Percentiles rank a stretch among this genome's conserved stretches.
Conservation (phyloP, 2,797 vertebrate species). For the Sebastes umbrosus region DNA sequence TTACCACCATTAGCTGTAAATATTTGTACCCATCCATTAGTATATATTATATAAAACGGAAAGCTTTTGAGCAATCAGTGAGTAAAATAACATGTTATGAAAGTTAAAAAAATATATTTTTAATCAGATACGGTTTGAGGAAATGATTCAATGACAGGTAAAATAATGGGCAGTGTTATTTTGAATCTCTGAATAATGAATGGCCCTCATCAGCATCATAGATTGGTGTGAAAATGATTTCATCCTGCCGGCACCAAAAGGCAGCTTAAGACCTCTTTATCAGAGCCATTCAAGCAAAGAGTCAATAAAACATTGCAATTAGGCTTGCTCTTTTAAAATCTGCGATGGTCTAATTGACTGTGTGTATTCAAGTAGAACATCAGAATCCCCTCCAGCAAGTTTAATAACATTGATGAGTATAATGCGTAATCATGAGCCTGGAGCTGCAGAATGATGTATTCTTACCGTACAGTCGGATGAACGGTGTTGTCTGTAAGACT, state of each 20-base stretch:
- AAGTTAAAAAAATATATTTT: slow-evolving; percentile 14
- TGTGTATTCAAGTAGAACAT: slow-evolving; percentile 72
- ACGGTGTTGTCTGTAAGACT: slow-evolving; percentile 9
- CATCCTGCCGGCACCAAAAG: slow-evolving; percentile 57
- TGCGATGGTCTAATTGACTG: slow-evolving; percentile 68
- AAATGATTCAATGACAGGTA: background rate
- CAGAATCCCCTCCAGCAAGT: slow-evolving; percentile 52
- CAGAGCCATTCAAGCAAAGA: slow-evolving; percentile 72
- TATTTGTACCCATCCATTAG: accelerated
- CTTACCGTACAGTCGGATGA: slow-evolving; percentile 1
- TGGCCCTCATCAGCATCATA: slow-evolving; percentile 41
- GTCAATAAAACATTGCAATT: slow-evolving; percentile 66
- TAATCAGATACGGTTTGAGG: background rate
- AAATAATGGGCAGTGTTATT: slow-evolving; percentile 16
- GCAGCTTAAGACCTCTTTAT: slow-evolving; percentile 71
- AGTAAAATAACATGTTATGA: slow-evolving; percentile 23
- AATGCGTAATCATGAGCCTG: slow-evolving; percentile 46
- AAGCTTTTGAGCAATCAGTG: background rate
- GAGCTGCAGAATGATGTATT: slow-evolving; percentile 30
- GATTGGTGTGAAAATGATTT: slow-evolving; percentile 56
- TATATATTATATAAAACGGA: background rate
- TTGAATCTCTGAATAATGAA: slow-evolving; percentile 28
- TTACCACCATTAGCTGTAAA: too few species aligned
- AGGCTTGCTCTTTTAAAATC: slow-evolving; percentile 62
- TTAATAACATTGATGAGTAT: slow-evolving; percentile 51